These are phyloP conservation scores for Hirudinaria manillensis DNA, from an alignment of 2,888 invertebrate species.

Conservation along the genomic window DNA sequence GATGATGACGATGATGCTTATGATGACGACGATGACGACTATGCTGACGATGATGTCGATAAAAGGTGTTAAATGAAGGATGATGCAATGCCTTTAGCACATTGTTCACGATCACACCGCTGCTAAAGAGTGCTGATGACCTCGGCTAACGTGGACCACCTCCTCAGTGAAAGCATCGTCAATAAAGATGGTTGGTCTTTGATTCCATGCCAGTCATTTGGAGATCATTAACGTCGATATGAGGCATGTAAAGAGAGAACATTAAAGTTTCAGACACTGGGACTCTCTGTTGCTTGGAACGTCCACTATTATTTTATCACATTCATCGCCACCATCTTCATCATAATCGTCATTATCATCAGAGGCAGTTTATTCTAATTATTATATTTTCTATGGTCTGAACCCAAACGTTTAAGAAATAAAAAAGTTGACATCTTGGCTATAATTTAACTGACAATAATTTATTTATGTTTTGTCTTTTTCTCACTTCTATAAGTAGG, in stretches of 20 bases:
- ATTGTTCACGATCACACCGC: too few relatives aligned
- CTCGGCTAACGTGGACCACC: not conserved
- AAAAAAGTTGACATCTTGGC: too few relatives aligned
- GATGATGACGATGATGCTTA: constrained; percentile 28
- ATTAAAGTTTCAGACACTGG: not conserved
- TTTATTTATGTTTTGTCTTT: too few relatives aligned
- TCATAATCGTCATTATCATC: too few relatives aligned
- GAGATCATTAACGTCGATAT: constrained; percentile 6
- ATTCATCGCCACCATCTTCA: too few relatives aligned
- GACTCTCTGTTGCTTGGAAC: too few relatives aligned
- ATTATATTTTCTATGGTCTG: too few relatives aligned
- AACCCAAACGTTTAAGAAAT: too few relatives aligned
- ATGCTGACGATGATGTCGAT: constrained; percentile 25
- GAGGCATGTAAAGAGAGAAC: not conserved
- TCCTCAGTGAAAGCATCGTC: not conserved
- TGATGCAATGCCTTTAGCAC: not conserved
- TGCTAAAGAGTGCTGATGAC: not conserved
- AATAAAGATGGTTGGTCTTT: constrained; percentile 2
- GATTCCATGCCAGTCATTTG: constrained; percentile 2
- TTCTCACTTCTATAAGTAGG: too few relatives aligned
- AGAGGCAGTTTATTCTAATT: too few relatives aligned
- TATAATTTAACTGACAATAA: too few relatives aligned
- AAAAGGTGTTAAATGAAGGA: not conserved
- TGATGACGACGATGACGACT: constrained; percentile 22
- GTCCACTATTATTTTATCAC: too few relatives aligned